phyloP scores from a whole-genome alignment of 2,888 invertebrate species.

The Ornithoptera priamus region DNA sequence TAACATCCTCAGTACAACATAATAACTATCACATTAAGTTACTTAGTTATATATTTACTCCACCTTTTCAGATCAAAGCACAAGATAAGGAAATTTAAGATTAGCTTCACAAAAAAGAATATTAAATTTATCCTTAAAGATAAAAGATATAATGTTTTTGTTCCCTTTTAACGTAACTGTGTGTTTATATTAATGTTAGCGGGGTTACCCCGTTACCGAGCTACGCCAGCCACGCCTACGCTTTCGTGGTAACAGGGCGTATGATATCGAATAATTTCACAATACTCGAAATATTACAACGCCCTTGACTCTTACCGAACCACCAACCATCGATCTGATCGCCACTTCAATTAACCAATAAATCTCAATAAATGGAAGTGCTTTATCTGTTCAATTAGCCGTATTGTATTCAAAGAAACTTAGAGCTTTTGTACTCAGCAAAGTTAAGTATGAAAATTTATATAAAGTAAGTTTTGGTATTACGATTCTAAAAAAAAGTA shows the following conservation, averaged over 20 bases:
- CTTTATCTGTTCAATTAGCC: not conserved
- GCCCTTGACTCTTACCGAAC: slow-evolving; percentile 16
- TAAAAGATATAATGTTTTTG: not conserved
- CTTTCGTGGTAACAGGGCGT: slow-evolving; percentile 20
- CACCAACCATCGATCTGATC: slow-evolving; percentile 6
- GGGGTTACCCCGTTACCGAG: slow-evolving; percentile 16
- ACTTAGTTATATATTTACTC: no score
- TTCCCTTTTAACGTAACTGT: not conserved
- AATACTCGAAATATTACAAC: slow-evolving; percentile 17
- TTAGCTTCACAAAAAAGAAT: not conserved
- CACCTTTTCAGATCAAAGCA: not conserved
- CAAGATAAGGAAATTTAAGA: not conserved
- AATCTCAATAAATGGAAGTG: not conserved
- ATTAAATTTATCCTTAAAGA: not conserved
- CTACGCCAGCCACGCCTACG: slow-evolving; percentile 40
- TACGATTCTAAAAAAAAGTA: no score
- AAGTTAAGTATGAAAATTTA: no score
- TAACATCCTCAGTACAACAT: no score
- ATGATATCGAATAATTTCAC: slow-evolving; percentile 23
- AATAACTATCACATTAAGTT: no score
- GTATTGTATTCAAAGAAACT: not conserved
- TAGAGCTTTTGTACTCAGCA: no score
- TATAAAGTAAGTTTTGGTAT: no score
- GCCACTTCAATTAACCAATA: slow-evolving; percentile 11
- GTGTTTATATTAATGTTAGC: not conserved